phyloP scores from a whole-genome alignment of 2,888 invertebrate genomes.

The Cephonodes hylas region DNA sequence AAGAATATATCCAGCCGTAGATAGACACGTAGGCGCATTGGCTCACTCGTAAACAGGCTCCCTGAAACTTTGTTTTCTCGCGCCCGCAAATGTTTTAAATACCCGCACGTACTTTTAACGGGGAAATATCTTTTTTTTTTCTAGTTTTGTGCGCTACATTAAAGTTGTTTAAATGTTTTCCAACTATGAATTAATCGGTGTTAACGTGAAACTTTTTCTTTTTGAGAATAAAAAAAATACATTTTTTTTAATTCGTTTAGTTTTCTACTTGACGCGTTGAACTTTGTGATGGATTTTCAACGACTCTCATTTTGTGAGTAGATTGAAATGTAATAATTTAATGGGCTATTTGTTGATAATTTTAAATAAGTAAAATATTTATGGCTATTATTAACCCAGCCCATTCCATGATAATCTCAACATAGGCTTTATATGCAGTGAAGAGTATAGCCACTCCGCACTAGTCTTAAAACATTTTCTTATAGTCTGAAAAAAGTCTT shows the following conservation, averaged over 20 bases:
- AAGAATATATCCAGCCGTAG: background rate
- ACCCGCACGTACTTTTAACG: conserved; percentile 1
- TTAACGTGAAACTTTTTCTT: conserved; percentile 1
- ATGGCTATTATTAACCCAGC: too few relatives aligned
- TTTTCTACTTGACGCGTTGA: background rate
- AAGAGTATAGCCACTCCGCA: too few relatives aligned
- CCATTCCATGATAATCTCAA: too few relatives aligned
- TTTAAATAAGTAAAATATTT: too few relatives aligned
- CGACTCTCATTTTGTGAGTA: background rate
- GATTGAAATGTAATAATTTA: background rate
- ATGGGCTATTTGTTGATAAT: too few relatives aligned
- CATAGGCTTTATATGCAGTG: too few relatives aligned
- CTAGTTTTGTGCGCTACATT: conserved; percentile 8
- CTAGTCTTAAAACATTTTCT: too few relatives aligned
- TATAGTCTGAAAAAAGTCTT: too few relatives aligned
- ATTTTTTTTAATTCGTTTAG: background rate
- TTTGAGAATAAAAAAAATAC: background rate
- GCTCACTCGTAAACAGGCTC: conserved; percentile 7
- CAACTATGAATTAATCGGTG: conserved; percentile 1
- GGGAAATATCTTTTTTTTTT: conserved; percentile 8
- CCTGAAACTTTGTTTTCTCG: conserved; percentile 1
- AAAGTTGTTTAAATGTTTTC: conserved; percentile 8
- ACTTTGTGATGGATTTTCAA: background rate
- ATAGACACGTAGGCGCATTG: too few relatives aligned
- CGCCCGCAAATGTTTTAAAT: conserved; percentile 12